phyloP scores from a whole-genome alignment of 2,888 invertebrate genomes.

The Lasioglossum vierecki region DNA sequence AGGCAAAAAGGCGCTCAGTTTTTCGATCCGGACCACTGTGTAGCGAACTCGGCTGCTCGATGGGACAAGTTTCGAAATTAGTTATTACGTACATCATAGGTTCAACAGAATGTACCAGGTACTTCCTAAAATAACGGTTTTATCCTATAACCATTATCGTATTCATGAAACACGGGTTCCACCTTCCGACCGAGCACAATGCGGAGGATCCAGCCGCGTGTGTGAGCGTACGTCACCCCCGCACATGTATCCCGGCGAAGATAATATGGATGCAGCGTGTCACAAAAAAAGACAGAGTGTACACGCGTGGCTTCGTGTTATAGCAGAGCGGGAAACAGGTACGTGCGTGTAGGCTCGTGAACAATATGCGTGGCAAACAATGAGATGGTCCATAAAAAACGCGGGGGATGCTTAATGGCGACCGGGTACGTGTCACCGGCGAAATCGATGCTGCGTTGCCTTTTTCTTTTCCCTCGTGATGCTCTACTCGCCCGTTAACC shows the following conservation, averaged over 20 bases:
- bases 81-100: neutral
- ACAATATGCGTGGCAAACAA: constrained; percentile 50
- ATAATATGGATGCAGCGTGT: constrained; percentile 21
- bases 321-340: neutral
- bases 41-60: no score
- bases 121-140: constrained; percentile 15
- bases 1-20: no score
- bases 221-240: neutral
- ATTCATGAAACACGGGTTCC: constrained; percentile 6
- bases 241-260: neutral
- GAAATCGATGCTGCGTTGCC: constrained; percentile 46
- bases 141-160: neutral
- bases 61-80: neutral
- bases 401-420: constrained; percentile 35
- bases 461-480: constrained; percentile 29
- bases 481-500: constrained; percentile 23
- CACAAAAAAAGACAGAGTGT: constrained; percentile 15
- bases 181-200: neutral
- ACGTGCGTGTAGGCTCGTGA: constrained; percentile 17
- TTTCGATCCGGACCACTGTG: no score
- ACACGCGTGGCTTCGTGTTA: neutral
- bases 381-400: constrained; percentile 42
- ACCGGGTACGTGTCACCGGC: constrained; percentile 35
- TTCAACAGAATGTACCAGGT: neutral
- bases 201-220: neutral